Conservation (phyloP, 1,140 invertebrate species). For the Luehdorfia chinensis region DNA sequence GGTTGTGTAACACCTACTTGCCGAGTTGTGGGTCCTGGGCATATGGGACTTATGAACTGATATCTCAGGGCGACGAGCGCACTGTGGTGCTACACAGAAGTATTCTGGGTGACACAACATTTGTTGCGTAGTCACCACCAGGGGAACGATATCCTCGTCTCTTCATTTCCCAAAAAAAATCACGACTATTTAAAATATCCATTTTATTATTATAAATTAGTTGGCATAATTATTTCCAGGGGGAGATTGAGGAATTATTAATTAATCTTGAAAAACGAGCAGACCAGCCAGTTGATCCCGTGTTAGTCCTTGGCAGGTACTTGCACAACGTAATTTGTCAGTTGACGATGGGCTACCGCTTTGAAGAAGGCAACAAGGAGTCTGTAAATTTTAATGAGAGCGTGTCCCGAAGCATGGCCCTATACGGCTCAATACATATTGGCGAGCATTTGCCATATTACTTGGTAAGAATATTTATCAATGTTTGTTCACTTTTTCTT, state of each 20-base stretch:
- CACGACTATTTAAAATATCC: too few relatives aligned
- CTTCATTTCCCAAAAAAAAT: too few relatives aligned
- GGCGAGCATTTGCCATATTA: constrained; percentile 62
- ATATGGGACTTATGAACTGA: too few relatives aligned
- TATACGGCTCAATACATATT: constrained; percentile 87
- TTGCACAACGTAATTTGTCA: constrained; percentile 93
- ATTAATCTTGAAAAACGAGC: constrained; percentile 75
- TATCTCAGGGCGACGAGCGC: too few relatives aligned
- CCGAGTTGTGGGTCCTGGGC: too few relatives aligned
- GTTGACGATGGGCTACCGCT: constrained; percentile 89
- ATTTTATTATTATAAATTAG: too few relatives aligned
- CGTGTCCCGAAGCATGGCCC: constrained; percentile 88
- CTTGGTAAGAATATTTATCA: constrained; percentile 26
- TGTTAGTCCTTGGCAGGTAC: constrained; percentile 81
- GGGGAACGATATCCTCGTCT: too few relatives aligned
- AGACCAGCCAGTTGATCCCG: constrained; percentile 80
- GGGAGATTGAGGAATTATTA: constrained; percentile 84
- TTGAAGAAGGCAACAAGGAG: constrained; percentile 82
- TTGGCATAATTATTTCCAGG: constrained; percentile 57
- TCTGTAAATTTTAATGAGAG: constrained; percentile 86
- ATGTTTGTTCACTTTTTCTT: neutral
- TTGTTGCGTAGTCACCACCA: too few relatives aligned
- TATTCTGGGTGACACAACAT: too few relatives aligned
- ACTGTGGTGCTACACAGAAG: too few relatives aligned
- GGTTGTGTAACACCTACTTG: too few relatives aligned